Evolutionary conservation across 1,140 invertebrate species (phyloP), one percentile per base, ranked within the genome.

Genomic region (Lordiphosa clarofinis): DNA sequence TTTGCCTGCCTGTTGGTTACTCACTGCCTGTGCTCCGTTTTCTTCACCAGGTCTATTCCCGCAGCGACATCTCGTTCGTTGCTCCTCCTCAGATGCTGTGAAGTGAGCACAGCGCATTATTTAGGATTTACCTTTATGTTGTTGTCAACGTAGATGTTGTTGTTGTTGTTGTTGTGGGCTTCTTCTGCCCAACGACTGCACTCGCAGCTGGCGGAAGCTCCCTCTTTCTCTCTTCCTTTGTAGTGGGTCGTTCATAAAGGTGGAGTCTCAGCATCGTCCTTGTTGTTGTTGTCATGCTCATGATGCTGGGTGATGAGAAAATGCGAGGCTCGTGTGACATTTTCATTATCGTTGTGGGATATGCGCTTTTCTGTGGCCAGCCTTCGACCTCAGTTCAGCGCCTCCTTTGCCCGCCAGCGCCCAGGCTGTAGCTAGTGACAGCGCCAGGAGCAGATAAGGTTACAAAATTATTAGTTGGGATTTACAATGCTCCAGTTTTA

Each of bases 61-160:
- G 58, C 53, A 64, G 37, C 70, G 35, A 47, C 61, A 28, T 36
- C 54, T 12, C 11, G 24, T 9, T n/a, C 19, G 38, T 54, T 50
- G 37, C 50, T 46, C 43, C 46, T 71, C 43, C 54, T 67, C 54
- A 50, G 56, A 63, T 62, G 69, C 62, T 75, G 67, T 81, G 66
- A 81, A 82, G 75, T 75, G 75, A 63, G 62, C 67, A 42, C 50
- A 64, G 79, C 73, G 78, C 78, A 84, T 84, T 84, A 84, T 84
- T 84, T 76, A 84, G 78, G 78, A 84, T 84, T 84, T 84, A 84
- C 79, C 79, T 84, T 84, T 86, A 79, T 86, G 78, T 86, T 84
- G 79, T 86, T 84, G 78, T 73, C 78, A 69, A 40, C 69, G 57
- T 53, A 60, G 68, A 44, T 65, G 57, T 71, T 73, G 60, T 24